Evolutionary conservation across 2,888 invertebrate genomes (phyloP).

Genomic region (Podabrus alpinus): DNA sequence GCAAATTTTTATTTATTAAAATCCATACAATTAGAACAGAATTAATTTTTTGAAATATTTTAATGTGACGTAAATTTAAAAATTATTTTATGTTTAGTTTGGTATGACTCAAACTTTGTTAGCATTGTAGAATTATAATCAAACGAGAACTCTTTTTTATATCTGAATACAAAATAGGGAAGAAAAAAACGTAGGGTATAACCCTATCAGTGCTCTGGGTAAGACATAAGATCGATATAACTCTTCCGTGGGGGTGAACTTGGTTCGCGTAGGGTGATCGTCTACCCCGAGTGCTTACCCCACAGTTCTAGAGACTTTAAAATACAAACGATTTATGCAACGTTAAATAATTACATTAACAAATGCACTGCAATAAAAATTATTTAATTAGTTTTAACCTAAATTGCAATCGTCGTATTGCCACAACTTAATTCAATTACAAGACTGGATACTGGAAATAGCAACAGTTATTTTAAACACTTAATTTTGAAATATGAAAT

Average conservation of each 20-base stretch:
- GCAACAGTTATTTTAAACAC: background rate
- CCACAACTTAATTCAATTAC: background rate
- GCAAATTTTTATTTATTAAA: background rate
- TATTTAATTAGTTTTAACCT: background rate
- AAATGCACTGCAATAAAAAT: conserved; percentile 9
- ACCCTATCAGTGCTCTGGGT: conserved; percentile 54
- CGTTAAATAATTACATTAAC: conserved; percentile 22
- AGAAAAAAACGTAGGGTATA: conserved; percentile 48
- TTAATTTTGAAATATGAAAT: too few relatives aligned
- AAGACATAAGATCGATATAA: conserved; percentile 59
- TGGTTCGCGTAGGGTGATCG: conserved; percentile 46
- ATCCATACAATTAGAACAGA: background rate
- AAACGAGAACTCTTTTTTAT: conserved; percentile 34
- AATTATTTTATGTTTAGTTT: background rate
- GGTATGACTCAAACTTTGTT: conserved; percentile 21
- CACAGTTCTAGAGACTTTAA: conserved; percentile 24
- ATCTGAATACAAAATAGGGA: conserved; percentile 43
- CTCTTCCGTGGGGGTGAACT: conserved; percentile 58
- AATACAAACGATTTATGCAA: conserved; percentile 24
- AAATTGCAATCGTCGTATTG: background rate
- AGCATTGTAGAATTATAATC: conserved; percentile 4
- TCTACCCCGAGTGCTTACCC: conserved; percentile 33
- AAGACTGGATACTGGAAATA: background rate
- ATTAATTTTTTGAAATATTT: background rate
- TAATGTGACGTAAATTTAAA: background rate